Evolutionary conservation across 2,113 vertebrate species (phyloP).

Genomic region (Pangasianodon gigas): DNA sequence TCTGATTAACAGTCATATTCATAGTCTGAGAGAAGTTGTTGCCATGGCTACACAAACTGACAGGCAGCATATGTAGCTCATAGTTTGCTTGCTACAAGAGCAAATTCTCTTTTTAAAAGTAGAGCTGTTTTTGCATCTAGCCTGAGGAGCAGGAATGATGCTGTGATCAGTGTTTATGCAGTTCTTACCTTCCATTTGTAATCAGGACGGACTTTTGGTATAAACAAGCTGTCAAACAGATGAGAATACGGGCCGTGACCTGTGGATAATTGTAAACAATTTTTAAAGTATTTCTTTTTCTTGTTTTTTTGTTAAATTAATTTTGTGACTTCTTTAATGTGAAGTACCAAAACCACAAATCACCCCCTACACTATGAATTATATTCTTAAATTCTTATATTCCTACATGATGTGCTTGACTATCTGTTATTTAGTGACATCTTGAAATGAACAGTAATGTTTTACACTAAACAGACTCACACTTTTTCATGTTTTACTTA

Average conservation of each 20-base stretch:
- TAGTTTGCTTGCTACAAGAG: neutral
- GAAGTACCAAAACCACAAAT: neutral
- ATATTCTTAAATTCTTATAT: neutral
- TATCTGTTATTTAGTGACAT: neutral
- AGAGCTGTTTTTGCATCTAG: too few species aligned
- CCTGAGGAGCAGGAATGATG: neutral
- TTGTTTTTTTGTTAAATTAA: neutral
- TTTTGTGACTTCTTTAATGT: neutral
- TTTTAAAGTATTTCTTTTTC: neutral
- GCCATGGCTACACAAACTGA: neutral
- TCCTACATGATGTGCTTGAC: too few species aligned
- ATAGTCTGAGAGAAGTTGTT: too few species aligned
- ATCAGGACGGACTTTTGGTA: conserved; percentile 78
- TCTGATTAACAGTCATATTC: too few species aligned
- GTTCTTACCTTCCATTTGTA: conserved; percentile 82
- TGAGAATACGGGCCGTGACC: conserved; percentile 98
- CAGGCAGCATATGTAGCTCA: neutral
- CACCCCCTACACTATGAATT: neutral
- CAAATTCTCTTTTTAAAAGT: too few species aligned
- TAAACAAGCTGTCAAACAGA: conserved; percentile 91
- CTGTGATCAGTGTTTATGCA: neutral
- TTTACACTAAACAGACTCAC: too few species aligned
- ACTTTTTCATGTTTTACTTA: neutral
- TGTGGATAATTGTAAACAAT: conserved; percentile 55
- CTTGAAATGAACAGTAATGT: neutral